Percentiles rank a stretch among this genome's conserved stretches.
Conservation (phyloP, 2,113 vertebrate genomes). For the Emydocephalus ijimae region DNA sequence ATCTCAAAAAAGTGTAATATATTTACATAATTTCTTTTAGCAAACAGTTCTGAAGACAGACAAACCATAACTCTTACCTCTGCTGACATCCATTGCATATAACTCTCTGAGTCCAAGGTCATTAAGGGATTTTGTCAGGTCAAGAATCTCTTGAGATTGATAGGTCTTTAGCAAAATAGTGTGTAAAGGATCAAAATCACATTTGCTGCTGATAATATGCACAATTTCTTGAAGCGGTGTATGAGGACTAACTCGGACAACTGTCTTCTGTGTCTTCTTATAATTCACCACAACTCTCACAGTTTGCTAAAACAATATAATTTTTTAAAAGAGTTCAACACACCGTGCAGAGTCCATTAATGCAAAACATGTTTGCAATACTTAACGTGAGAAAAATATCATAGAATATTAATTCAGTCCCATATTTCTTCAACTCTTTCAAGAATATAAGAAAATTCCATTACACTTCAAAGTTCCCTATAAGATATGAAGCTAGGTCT, state of each 20-base stretch:
- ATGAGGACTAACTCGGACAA: conserved; percentile 88
- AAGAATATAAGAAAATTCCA: not conserved
- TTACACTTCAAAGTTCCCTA: not conserved
- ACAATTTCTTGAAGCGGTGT: conserved; percentile 79
- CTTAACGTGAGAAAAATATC: not conserved
- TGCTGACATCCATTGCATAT: conserved; percentile 86
- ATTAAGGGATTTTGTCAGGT: conserved; percentile 85
- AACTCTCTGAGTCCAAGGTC: conserved; percentile 89
- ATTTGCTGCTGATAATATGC: conserved; percentile 88
- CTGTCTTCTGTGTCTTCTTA: conserved; percentile 91
- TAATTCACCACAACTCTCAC: conserved; percentile 95
- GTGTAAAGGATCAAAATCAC: conserved; percentile 85
- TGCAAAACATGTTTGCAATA: not conserved
- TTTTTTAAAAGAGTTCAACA: not conserved
- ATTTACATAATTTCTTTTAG: not conserved
- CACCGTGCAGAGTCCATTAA: not conserved
- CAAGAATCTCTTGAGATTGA: conserved; percentile 81
- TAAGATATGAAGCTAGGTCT: not conserved
- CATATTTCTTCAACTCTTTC: not conserved
- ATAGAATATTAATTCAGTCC: not conserved
- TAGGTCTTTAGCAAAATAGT: conserved; percentile 83
- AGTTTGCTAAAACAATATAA: conserved; percentile 80
- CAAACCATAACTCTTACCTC: conserved; percentile 68
- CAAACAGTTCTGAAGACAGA: not conserved
- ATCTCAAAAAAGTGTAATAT: not conserved